Percentiles rank a stretch among this genome's conserved stretches.
These are phyloP conservation scores for Drosophila funebris DNA, from an alignment of 1,140 invertebrate species.

Conservation along the genomic window DNA sequence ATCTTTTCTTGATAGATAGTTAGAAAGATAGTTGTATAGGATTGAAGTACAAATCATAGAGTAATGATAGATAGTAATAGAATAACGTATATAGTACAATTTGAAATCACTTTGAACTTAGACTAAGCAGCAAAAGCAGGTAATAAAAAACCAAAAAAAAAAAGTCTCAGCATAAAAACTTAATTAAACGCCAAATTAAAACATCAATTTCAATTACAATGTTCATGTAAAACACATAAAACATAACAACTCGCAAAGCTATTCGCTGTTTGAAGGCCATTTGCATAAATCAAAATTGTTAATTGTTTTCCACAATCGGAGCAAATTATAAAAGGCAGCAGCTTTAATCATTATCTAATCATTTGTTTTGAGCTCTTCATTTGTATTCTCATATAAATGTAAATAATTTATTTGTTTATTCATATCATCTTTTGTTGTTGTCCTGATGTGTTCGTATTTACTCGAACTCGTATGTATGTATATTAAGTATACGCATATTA, in stretches of 20 bases:
- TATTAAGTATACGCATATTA: constrained; percentile 25
- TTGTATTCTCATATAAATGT: constrained; percentile 6
- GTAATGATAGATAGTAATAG: constrained; percentile 37
- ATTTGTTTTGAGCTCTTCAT: constrained; percentile 30
- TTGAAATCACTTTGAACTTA: constrained; percentile 69
- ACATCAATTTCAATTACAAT: neutral
- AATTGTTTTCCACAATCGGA: neutral
- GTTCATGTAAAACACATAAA: too few relatives aligned
- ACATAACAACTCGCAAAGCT: constrained; percentile 6
- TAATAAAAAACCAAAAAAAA: constrained; percentile 36
- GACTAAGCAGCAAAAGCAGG: constrained; percentile 55
- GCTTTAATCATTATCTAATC: constrained; percentile 9
- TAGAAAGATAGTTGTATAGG: constrained; percentile 20
- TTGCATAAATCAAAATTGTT: neutral
- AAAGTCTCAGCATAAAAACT: constrained; percentile 27
- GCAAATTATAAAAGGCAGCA: neutral
- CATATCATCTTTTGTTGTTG: neutral
- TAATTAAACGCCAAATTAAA: neutral
- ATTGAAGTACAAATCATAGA: constrained; percentile 59
- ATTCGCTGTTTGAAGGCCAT: neutral
- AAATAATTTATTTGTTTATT: constrained; percentile 6
- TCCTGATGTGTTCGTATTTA: constrained; percentile 5
- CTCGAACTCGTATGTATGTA: constrained; percentile 30
- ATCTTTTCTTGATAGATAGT: constrained; percentile 28
- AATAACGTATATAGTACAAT: constrained; percentile 66